A percentile compares a stretch with the other conserved stretches of the same genome.
Conservation (phyloP, 2,113 vertebrate genomes). For the Mustela lutreola region DNA sequence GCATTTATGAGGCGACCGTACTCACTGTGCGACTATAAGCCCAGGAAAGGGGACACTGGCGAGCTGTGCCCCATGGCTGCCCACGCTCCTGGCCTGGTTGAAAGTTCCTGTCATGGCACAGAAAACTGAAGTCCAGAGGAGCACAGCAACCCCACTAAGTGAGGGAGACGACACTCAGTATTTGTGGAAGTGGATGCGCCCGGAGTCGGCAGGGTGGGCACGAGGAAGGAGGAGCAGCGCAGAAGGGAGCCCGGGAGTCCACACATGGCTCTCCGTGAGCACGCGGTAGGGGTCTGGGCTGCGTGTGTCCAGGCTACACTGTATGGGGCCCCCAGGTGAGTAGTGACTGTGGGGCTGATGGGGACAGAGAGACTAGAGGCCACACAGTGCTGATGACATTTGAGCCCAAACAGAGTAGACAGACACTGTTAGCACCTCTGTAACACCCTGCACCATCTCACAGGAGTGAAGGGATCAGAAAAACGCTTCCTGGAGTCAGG, state of each 20-base stretch:
- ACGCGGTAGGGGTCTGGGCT: neutral
- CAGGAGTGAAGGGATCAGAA: neutral
- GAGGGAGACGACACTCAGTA: rapidly evolving
- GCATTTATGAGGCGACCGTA: rapidly evolving
- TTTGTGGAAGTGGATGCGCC: neutral
- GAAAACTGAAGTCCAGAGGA: neutral
- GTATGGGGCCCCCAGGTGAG: neutral
- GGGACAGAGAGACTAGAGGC: neutral
- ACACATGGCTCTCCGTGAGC: neutral
- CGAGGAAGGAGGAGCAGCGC: neutral
- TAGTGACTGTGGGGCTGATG: neutral
- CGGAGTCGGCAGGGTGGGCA: too few relatives aligned
- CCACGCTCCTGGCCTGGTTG: neutral
- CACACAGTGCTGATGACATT: neutral
- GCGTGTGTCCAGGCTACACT: neutral
- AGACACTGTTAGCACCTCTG: rapidly evolving
- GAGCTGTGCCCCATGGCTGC: rapidly evolving
- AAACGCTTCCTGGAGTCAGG: neutral
- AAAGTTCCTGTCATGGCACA: neutral
- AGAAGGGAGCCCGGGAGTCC: neutral
- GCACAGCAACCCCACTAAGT: rapidly evolving
- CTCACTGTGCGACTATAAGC: neutral
- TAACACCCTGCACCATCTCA: too few relatives aligned
- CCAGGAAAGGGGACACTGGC: too few relatives aligned
- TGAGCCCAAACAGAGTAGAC: neutral